Evolutionary conservation across 92 coral and sea anemone species (phyloP).

Genomic region (Paramuricea clavata): DNA sequence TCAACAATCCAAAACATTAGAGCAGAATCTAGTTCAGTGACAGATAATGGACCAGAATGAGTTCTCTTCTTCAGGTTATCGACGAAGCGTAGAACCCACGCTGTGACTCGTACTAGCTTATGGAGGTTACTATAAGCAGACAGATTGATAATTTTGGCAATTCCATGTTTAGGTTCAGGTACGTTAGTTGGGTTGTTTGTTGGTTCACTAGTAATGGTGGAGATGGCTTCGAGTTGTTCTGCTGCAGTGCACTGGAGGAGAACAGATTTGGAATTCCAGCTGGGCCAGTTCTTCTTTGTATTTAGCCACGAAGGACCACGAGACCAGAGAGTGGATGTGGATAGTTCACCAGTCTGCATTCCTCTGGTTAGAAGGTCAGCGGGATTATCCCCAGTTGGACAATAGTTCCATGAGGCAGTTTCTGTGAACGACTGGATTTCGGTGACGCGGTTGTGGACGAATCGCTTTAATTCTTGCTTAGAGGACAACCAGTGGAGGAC

Average conservation of each 20-base stretch:
- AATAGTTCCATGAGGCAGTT: neutral
- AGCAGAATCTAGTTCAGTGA: neutral
- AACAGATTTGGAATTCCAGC: neutral
- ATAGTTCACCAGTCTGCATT: neutral
- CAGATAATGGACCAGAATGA: neutral
- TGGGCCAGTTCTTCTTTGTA: neutral
- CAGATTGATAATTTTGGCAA: neutral
- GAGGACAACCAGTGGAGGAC: conserved; percentile 8
- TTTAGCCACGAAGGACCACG: neutral
- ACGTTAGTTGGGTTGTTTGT: neutral
- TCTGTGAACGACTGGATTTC: neutral
- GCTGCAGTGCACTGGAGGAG: neutral
- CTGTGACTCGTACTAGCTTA: conserved; percentile 3
- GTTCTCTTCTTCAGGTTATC: neutral
- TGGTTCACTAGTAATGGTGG: neutral
- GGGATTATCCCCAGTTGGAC: conserved; percentile 16
- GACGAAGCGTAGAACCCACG: conserved; percentile 20
- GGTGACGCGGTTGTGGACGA: conserved; percentile 10
- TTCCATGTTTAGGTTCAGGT: neutral
- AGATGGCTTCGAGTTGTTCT: neutral
- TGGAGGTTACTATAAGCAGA: neutral
- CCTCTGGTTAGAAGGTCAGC: conserved; percentile 19
- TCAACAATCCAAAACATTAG: neutral
- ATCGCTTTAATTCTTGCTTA: neutral
- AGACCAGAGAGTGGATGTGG: conserved; percentile 13